Conservation (phyloP, 2,888 invertebrate genomes). For the Lamellibrachia satsuma region DNA sequence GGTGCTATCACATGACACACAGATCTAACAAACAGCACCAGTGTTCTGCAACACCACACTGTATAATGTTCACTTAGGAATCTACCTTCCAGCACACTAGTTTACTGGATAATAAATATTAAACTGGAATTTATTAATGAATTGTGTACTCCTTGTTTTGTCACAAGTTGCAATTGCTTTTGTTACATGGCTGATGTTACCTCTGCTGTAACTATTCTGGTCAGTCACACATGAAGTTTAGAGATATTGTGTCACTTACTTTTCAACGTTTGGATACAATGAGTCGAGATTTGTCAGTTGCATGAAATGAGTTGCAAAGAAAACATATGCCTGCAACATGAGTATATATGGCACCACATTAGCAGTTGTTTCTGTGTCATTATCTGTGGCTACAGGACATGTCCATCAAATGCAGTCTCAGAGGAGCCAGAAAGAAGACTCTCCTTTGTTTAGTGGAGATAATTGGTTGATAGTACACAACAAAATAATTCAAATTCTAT, state of each 20-base stretch:
- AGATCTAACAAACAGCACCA: too few species aligned
- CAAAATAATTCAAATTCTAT: too few species aligned
- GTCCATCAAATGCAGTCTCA: background rate
- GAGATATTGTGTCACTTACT: constrained; percentile 69
- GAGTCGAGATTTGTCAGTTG: constrained; percentile 63
- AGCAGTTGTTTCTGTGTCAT: background rate
- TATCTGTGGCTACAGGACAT: background rate
- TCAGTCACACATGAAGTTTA: background rate
- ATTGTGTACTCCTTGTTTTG: background rate
- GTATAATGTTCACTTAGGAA: too few species aligned
- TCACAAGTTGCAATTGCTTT: background rate
- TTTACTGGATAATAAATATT: background rate
- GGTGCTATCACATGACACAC: too few species aligned
- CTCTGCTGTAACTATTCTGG: background rate
- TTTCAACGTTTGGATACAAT: constrained; percentile 73
- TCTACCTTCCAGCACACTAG: too few species aligned
- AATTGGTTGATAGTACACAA: too few species aligned
- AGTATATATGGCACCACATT: background rate
- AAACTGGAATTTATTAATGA: background rate
- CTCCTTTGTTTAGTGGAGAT: background rate
- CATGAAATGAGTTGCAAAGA: constrained; percentile 68
- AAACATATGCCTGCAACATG: constrained; percentile 64
- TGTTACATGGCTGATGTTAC: background rate
- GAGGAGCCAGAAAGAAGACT: background rate
- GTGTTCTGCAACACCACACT: too few species aligned